Percentiles rank a stretch among this genome's conserved stretches.
Conservation (phyloP, 37 sponge, comb jelly and placozoan species). For the Hexactinellida sp. region DNA sequence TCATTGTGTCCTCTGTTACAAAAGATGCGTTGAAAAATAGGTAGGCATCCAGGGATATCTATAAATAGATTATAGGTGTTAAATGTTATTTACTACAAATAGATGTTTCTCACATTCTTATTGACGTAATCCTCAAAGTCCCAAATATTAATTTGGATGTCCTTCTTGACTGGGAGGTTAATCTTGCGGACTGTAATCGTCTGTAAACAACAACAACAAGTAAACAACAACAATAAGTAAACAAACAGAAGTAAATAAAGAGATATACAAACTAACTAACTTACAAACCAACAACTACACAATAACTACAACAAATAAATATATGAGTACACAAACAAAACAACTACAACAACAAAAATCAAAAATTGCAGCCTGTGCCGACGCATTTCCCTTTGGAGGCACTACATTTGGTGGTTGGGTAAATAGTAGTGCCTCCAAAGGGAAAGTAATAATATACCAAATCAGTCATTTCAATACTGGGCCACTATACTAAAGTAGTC, state of each 20-base stretch:
- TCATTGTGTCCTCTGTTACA: background rate
- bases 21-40: background rate
- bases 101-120: background rate
- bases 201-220: background rate
- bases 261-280: background rate
- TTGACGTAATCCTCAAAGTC: background rate
- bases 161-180: background rate
- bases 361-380: too few species aligned
- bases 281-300: background rate
- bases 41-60: background rate
- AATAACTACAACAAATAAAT: background rate
- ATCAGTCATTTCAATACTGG: too few species aligned
- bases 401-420: too few species aligned
- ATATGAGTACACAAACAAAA: too few species aligned
- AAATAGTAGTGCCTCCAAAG: too few species aligned
- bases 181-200: background rate
- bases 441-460: too few species aligned
- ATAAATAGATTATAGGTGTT: background rate
- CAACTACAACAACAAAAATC: too few species aligned
- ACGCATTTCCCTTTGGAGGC: too few species aligned
- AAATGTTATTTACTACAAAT: background rate
- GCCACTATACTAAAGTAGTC: too few species aligned
- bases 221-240: background rate
- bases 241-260: background rate
- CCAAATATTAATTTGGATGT: slow-evolving; percentile 1